Evolutionary conservation across 2,888 invertebrate species (phyloP).

Genomic region (Dicroscelio sp.): DNA sequence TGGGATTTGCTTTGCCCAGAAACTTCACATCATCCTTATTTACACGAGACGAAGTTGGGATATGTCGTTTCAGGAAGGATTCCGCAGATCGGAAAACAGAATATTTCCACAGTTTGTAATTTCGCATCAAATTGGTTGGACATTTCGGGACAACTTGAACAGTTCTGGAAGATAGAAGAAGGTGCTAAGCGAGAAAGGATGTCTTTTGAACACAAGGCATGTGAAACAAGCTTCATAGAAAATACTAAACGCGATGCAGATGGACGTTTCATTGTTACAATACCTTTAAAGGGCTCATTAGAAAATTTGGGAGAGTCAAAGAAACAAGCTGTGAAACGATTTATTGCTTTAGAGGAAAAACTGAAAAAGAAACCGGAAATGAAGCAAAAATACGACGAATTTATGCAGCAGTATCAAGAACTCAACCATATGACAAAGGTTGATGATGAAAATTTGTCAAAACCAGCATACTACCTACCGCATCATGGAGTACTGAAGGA

Average conservation of each 20-base stretch:
- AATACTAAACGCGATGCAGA: conserved; percentile 16
- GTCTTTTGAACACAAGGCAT: conserved; percentile 16
- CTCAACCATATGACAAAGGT: conserved; percentile 45
- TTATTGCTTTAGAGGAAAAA: conserved; percentile 11
- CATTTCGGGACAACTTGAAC: conserved; percentile 18
- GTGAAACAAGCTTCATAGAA: conserved; percentile 17
- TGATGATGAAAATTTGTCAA: neutral
- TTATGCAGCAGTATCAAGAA: conserved; percentile 32
- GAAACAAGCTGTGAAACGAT: neutral
- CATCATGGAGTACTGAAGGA: conserved; percentile 50
- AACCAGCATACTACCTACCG: conserved; percentile 19
- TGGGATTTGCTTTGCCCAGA: conserved; percentile 43
- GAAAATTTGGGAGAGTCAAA: conserved; percentile 48
- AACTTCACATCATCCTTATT: conserved; percentile 1
- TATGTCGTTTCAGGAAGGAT: conserved; percentile 57
- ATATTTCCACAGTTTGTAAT: neutral
- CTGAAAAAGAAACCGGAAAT: neutral
- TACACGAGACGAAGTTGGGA: conserved; percentile 53
- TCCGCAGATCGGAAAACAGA: neutral
- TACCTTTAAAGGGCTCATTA: conserved; percentile 33
- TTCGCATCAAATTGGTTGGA: conserved; percentile 11
- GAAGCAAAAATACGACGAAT: neutral
- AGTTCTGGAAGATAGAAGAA: conserved; percentile 61
- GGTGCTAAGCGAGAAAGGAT: neutral
- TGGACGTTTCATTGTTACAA: conserved; percentile 36